A percentile compares a stretch with the other conserved stretches of the same genome.
These are phyloP conservation scores for Okamejei kenojei DNA, from an alignment of 2,797 vertebrate species.

Conservation along the genomic window DNA sequence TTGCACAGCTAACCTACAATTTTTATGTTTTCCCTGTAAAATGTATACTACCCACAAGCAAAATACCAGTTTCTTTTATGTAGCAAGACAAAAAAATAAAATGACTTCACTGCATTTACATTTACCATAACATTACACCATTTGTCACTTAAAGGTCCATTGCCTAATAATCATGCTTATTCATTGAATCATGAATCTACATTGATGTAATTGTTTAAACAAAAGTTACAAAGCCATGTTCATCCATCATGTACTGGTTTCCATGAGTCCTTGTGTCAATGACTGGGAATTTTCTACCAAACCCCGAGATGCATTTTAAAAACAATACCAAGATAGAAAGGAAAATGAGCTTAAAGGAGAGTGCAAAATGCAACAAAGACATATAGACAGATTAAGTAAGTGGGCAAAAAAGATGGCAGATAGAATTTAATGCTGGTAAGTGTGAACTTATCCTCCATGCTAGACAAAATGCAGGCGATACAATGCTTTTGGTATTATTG, in stretches of 20 bases:
- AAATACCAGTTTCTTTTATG: neutral
- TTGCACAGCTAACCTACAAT: neutral
- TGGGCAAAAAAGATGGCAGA: too few relatives aligned
- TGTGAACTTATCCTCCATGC: too few relatives aligned
- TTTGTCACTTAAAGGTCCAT: neutral
- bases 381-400: too few relatives aligned
- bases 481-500: too few relatives aligned
- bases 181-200: neutral
- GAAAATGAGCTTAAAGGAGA: too few relatives aligned
- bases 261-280: neutral
- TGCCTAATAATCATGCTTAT: neutral
- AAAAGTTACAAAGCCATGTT: neutral
- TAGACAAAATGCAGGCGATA: too few relatives aligned
- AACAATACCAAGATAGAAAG: too few relatives aligned
- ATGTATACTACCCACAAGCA: neutral
- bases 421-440: too few relatives aligned
- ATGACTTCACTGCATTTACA: neutral
- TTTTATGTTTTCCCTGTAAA: neutral
- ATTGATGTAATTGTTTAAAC: neutral
- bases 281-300: neutral
- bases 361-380: too few relatives aligned
- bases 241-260: neutral
- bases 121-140: neutral
- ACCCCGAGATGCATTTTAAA: too few relatives aligned
- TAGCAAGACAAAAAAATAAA: neutral